A percentile compares a stretch with the other conserved stretches of the same genome.
These are phyloP conservation scores for Leptobrachium ailaonicum DNA, from an alignment of 2,113 vertebrate species.

Conservation along the genomic window DNA sequence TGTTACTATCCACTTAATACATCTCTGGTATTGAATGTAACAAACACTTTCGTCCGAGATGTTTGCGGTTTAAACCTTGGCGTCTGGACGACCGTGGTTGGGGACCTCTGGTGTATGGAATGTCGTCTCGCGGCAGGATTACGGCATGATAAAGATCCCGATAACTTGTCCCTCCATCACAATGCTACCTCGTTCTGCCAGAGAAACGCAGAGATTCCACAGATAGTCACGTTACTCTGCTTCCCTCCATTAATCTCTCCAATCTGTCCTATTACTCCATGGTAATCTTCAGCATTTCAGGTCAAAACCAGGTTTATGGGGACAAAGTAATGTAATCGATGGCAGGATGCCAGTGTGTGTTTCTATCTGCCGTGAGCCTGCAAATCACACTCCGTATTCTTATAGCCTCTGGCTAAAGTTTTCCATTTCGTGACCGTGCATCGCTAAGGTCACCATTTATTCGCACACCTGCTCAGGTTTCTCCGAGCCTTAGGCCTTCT, in stretches of 20 bases:
- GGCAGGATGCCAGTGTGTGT: constrained; percentile 51
- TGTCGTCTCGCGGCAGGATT: neutral
- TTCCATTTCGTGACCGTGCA: constrained; percentile 48
- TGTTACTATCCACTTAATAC: no score
- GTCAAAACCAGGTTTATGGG: constrained; percentile 16
- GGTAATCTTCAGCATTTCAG: neutral
- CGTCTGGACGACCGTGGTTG: neutral
- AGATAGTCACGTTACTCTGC: neutral
- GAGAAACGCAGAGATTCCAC: neutral
- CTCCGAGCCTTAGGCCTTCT: constrained; percentile 22
- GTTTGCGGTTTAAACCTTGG: no score
- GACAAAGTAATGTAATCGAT: neutral
- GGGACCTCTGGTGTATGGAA: neutral
- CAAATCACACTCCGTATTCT: constrained; percentile 14
- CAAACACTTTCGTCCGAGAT: no score
- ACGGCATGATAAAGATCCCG: neutral
- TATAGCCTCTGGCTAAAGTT: constrained; percentile 39
- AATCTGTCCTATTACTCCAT: neutral
- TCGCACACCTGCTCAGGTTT: constrained; percentile 41
- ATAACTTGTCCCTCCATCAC: neutral
- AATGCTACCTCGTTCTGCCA: neutral
- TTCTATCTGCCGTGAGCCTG: constrained; percentile 33
- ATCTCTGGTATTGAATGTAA: no score
- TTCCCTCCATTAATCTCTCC: neutral
- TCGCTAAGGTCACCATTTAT: constrained; percentile 25